Evolutionary conservation across 1,140 invertebrate genomes (phyloP).

Genomic region (Drosophila athabasca): DNA sequence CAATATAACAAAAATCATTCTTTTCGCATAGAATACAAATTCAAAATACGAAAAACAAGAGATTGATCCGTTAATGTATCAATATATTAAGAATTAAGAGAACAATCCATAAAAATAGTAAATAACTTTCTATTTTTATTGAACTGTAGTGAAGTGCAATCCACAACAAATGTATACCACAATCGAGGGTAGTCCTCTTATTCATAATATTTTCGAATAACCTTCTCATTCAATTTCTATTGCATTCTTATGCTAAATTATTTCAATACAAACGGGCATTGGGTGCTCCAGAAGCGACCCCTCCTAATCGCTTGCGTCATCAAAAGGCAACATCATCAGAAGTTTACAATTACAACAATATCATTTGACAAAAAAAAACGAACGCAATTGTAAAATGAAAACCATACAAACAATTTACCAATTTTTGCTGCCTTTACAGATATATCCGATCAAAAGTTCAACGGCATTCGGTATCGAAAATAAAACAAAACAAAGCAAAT

Average conservation of each 20-base stretch:
- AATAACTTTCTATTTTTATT: too few relatives aligned
- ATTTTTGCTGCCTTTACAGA: conserved; percentile 18
- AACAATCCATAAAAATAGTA: too few relatives aligned
- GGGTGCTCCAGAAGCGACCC: not conserved
- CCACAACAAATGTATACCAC: not conserved
- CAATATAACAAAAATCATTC: too few relatives aligned
- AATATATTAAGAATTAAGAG: too few relatives aligned
- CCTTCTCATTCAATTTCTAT: conserved; percentile 8
- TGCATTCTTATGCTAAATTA: conserved; percentile 41
- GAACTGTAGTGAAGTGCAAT: too few relatives aligned
- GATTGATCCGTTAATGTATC: too few relatives aligned
- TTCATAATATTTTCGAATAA: not conserved
- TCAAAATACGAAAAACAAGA: too few relatives aligned
- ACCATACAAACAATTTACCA: conserved; percentile 17
- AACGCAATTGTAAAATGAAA: too few relatives aligned
- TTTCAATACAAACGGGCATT: conserved; percentile 14
- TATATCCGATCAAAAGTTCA: conserved; percentile 51
- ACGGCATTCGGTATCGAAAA: conserved; percentile 42
- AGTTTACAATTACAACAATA: conserved; percentile 20
- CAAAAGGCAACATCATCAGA: not conserved
- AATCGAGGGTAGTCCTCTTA: not conserved
- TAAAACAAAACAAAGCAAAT: conserved; percentile 32
- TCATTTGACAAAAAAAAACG: conserved; percentile 10
- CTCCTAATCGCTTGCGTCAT: conserved; percentile 39
- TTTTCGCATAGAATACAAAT: too few relatives aligned